Evolutionary conservation across 2,888 invertebrate species (phyloP).

Genomic region (Spisula solida): DNA sequence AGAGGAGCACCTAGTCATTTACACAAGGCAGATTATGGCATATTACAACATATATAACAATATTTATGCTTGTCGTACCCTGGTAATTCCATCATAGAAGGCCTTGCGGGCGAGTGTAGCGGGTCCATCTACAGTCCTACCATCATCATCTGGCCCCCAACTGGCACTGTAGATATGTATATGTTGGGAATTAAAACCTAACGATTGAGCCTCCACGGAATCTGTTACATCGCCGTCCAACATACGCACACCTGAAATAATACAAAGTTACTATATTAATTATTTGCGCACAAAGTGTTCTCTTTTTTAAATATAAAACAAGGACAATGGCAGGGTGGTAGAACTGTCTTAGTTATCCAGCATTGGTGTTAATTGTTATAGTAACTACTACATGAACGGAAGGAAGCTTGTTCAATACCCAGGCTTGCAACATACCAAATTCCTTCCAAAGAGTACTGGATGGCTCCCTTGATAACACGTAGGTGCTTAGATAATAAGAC

Average conservation of each 20-base stretch:
- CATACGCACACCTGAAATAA: constrained; percentile 95
- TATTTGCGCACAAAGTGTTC: too few relatives aligned
- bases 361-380: too few relatives aligned
- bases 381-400: too few relatives aligned
- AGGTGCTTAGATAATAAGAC: too few relatives aligned
- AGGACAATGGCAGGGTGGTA: neutral
- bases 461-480: too few relatives aligned
- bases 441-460: too few relatives aligned
- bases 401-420: too few relatives aligned
- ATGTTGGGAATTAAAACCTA: constrained; percentile 97
- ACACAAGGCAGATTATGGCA: too few relatives aligned
- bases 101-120: constrained; percentile 97
- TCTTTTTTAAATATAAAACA: neutral
- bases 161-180: constrained; percentile 99
- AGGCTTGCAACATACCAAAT: too few relatives aligned
- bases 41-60: neutral
- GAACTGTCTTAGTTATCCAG: too few relatives aligned
- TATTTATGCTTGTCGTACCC: constrained; percentile 89
- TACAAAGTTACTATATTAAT: neutral
- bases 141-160: constrained; percentile 99
- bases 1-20: too few relatives aligned
- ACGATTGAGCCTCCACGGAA: constrained; percentile 98
- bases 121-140: constrained; percentile 99
- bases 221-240: constrained; percentile 99
- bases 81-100: constrained; percentile 97